A percentile compares a stretch with the other conserved stretches of the same genome.
phyloP scores from a whole-genome alignment of 2,797 vertebrate genomes.

The Myripristis jacobus region DNA sequence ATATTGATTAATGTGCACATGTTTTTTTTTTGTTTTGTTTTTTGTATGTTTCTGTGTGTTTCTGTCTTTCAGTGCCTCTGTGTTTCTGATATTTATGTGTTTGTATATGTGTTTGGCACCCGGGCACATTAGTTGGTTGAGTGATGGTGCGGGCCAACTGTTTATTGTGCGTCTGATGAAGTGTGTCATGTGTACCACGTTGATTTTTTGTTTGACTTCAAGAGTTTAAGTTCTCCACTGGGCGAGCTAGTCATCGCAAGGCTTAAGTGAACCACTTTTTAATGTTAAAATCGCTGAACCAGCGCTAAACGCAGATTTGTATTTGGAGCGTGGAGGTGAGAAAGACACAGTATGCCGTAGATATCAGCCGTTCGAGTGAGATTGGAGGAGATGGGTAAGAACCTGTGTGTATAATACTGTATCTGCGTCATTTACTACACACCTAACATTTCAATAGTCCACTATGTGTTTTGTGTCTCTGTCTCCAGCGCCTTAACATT shows the following conservation, averaged over 20 bases:
- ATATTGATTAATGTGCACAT: conserved; percentile 67
- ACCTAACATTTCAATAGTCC: conserved; percentile 61
- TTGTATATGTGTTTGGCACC: conserved; percentile 53
- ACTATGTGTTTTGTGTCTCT: conserved; percentile 72
- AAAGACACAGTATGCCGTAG: conserved; percentile 39
- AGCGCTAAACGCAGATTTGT: conserved; percentile 35
- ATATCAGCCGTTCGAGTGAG: conserved; percentile 51
- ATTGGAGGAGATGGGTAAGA: conserved; percentile 74
- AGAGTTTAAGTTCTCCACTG: conserved; percentile 38
- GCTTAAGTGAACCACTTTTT: conserved; percentile 3
- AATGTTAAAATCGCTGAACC: conserved; percentile 9
- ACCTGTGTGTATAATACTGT: conserved; percentile 49
- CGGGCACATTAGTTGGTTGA: conserved; percentile 59
- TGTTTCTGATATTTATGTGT: conserved; percentile 58
- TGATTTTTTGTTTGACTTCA: conserved; percentile 37
- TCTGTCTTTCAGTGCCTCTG: conserved; percentile 45
- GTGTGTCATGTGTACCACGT: conserved; percentile 48
- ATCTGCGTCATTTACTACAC: conserved; percentile 58
- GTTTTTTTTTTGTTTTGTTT: conserved; percentile 35
- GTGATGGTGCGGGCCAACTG: conserved; percentile 51
- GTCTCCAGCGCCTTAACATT: conserved; percentile 55
- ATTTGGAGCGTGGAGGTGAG: conserved; percentile 30
- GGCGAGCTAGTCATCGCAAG: conserved; percentile 16
- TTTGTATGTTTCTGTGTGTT: conserved; percentile 40
- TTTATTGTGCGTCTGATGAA: conserved; percentile 51